Evolutionary conservation across 1,140 invertebrate species (phyloP).

Genomic region (Metopolophium dirhodum): DNA sequence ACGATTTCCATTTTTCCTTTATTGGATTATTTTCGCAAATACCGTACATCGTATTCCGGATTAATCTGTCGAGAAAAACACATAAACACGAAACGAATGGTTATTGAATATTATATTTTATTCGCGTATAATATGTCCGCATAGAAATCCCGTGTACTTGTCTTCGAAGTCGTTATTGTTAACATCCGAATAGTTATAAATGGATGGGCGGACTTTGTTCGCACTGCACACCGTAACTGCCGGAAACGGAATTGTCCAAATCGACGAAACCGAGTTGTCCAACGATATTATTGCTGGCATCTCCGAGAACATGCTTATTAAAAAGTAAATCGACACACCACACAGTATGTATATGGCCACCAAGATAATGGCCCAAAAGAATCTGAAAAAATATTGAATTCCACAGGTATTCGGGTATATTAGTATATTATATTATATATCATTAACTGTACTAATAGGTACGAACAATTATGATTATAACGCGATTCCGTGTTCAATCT

Average conservation of each 20-base stretch:
- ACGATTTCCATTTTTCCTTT: not conserved
- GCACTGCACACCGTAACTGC: conserved; percentile 22
- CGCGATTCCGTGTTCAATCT: not conserved
- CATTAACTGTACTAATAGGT: too few species aligned
- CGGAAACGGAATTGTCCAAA: conserved; percentile 26
- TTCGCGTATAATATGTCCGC: not conserved
- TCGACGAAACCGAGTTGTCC: not conserved
- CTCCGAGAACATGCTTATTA: not conserved
- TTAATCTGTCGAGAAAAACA: not conserved
- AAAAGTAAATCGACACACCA: not conserved
- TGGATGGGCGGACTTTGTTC: conserved; percentile 11
- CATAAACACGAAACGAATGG: not conserved
- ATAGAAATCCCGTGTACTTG: not conserved
- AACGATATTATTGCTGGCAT: conserved; percentile 27
- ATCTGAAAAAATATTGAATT: not conserved
- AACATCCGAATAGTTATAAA: not conserved
- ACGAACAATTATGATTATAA: not conserved
- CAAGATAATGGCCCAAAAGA: not conserved
- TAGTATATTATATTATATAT: too few species aligned
- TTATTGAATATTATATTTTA: not conserved
- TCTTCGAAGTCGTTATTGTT: not conserved
- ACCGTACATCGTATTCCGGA: not conserved
- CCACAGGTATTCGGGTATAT: too few species aligned
- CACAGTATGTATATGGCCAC: conserved; percentile 8
- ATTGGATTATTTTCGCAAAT: not conserved